Base-by-base conservation (phyloP, 2,113 vertebrate genomes). In the Protobothrops flavoviridis region DNA sequence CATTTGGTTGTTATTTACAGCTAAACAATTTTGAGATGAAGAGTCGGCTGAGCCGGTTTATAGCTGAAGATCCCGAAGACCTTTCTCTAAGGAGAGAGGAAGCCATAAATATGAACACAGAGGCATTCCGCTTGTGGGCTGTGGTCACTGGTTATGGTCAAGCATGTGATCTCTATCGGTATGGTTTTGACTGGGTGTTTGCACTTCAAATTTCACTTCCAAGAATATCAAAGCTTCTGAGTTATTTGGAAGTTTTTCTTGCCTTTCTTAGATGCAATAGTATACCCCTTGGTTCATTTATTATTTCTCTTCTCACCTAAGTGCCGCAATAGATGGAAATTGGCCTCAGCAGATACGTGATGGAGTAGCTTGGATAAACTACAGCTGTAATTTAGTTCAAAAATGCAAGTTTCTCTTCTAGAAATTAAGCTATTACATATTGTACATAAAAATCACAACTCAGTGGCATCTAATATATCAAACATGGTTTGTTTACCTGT, bases 101-200 rank as follows among this genome's bases (percentile, higher is more conserved):
- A 93, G 98, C 98, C 11, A 88, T 98, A 91, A 93, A 85, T 48
- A 96, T 99, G 90, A 98, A 96, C 97, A 98, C 97, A 0, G 99
- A 99, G 94, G 98, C 98, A 5, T 98, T 98, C 93, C 98, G 99
- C 23, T 92, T 99, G 59, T 99, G 99, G 98, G 98, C 98, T 5
- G 98, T 99, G 90, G 98, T 98, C 0, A 98, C 98, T 1, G 97
- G 96, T 85, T 99, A 99, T 0, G 98, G 99, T 45, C 99, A 99
- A 94, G 98, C 98, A 20, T 97, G 98, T 92, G 97, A 98, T 90
- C 96, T 99, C 86, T 99, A 99, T 97, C 98, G 97, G 99, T 99
- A 94, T 95, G 97, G 12, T 61, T 59, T 64, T 33, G 86, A 20
- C 24, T 85, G 88, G 17, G 74, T 81, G 33, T 81, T 81, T 81